Percentiles rank a stretch among this genome's conserved stretches.
Conservation (phyloP, 2,113 vertebrate species). For the Piaya cayana region DNA sequence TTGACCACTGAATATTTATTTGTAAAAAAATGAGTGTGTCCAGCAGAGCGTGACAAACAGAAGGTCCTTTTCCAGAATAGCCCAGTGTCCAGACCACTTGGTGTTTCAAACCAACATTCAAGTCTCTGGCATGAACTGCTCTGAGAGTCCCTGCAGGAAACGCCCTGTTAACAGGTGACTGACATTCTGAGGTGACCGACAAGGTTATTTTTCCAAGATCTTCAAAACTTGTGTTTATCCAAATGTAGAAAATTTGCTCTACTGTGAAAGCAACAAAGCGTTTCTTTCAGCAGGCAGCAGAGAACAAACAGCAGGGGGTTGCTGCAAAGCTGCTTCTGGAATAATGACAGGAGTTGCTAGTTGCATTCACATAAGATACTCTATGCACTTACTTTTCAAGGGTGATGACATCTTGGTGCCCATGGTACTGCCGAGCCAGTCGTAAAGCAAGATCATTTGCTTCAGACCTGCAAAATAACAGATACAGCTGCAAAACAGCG, state of each 20-base stretch:
- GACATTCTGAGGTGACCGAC: background rate
- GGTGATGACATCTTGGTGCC: slow-evolving; percentile 91
- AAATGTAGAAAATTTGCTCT: background rate
- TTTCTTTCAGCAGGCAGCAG: background rate
- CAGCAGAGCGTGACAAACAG: background rate
- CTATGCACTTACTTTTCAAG: slow-evolving; percentile 89
- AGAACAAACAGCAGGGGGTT: background rate
- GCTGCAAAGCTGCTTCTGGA: background rate
- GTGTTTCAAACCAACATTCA: background rate
- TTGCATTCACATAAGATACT: background rate
- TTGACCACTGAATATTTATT: background rate
- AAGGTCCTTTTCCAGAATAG: background rate
- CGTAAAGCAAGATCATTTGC: slow-evolving; percentile 96
- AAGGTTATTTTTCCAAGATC: background rate
- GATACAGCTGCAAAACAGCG: background rate
- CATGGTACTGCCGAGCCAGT: slow-evolving; percentile 86
- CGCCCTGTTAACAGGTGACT: background rate
- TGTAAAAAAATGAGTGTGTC: background rate
- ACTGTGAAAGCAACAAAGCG: background rate
- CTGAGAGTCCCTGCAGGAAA: background rate
- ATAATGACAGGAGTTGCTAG: background rate
- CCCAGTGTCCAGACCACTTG: background rate
- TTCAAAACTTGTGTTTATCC: background rate
- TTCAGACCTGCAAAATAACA: slow-evolving; percentile 84
- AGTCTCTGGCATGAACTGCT: background rate